These are phyloP conservation scores for Pseudopodoces humilis DNA, from an alignment of 2,113 vertebrate genomes.

Conservation along the genomic window DNA sequence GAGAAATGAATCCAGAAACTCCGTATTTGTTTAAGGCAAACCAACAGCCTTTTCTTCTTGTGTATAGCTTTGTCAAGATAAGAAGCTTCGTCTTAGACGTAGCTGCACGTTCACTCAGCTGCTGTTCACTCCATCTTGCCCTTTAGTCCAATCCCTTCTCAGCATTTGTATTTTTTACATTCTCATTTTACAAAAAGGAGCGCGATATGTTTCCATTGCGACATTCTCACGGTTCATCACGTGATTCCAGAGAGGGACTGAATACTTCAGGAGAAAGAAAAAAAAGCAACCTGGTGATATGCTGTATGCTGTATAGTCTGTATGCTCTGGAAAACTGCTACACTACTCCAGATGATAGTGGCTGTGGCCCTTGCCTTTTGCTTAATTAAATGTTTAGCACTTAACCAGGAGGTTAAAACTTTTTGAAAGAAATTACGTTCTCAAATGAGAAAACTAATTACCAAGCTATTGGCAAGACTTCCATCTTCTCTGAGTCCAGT, in stretches of 20 bases:
- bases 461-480: background rate
- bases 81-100: background rate
- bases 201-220: background rate
- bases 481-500: background rate
- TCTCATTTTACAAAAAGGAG: background rate
- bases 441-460: background rate
- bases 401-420: background rate
- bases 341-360: background rate
- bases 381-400: background rate
- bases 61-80: background rate
- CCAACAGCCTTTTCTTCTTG: background rate
- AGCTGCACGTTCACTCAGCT: background rate
- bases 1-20: background rate
- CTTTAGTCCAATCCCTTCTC: background rate
- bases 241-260: background rate
- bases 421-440: too few species aligned
- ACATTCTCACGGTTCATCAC: background rate
- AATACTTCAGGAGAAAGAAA: background rate
- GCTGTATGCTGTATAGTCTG: background rate
- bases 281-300: too few species aligned
- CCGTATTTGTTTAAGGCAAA: background rate
- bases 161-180: background rate
- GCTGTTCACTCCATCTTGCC: background rate
- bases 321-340: background rate
- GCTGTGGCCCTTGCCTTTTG: background rate